Evolutionary conservation across 1,140 invertebrate species (phyloP).

Genomic region (Drosophila littoralis): DNA sequence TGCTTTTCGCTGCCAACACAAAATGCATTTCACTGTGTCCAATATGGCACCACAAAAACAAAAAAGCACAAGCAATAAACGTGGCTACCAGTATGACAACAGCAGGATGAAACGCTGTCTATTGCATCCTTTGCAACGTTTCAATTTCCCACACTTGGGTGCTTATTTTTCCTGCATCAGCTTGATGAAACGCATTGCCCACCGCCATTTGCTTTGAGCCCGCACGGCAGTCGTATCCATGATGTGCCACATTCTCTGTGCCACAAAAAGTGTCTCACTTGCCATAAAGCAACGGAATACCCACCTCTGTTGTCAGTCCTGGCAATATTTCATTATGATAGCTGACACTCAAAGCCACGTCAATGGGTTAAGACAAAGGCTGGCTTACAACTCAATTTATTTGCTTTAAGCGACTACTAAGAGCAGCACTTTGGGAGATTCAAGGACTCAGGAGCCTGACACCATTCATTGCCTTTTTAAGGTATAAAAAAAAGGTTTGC

Average conservation of each 20-base stretch:
- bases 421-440: slow-evolving; percentile 47
- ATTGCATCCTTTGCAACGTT: slow-evolving; percentile 69
- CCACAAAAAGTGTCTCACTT: slow-evolving; percentile 1
- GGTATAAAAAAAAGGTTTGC: not conserved
- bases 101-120: slow-evolving; percentile 27
- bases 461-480: slow-evolving; percentile 50
- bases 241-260: not conserved
- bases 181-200: slow-evolving; percentile 6
- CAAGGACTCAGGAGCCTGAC: slow-evolving; percentile 10
- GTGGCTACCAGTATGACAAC: not conserved
- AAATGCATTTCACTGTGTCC: slow-evolving; percentile 51
- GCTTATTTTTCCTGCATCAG: not conserved
- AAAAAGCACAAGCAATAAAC: slow-evolving; percentile 3
- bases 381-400: slow-evolving; percentile 77
- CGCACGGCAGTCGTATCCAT: not conserved
- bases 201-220: slow-evolving; percentile 3
- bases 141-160: slow-evolving; percentile 56
- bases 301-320: slow-evolving; percentile 18
- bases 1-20: slow-evolving; percentile 15
- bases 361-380: slow-evolving; percentile 44
- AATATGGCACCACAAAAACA: not conserved
- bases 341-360: slow-evolving; percentile 71
- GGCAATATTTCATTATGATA: slow-evolving; percentile 78
- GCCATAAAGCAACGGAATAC: slow-evolving; percentile 15
- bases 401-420: slow-evolving; percentile 48